Evolutionary conservation across 2,888 invertebrate species (phyloP).

Genomic region (Choreutis nemorana): DNA sequence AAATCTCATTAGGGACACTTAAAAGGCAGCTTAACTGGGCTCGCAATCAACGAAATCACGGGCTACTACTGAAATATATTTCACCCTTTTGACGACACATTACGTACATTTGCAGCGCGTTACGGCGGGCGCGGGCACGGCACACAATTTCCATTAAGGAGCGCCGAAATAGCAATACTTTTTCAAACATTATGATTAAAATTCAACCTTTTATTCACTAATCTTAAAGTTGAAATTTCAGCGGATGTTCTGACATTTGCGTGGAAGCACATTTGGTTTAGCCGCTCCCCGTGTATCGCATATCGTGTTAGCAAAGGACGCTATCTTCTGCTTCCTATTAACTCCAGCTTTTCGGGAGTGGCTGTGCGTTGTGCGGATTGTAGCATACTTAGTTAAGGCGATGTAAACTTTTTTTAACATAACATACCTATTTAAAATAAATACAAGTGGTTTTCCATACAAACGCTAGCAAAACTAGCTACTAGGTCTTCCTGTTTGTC

Average conservation of each 20-base stretch:
- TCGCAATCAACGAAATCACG: conserved; percentile 52
- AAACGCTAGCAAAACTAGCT: no score
- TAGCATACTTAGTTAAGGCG: conserved; percentile 7
- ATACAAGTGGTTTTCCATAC: no score
- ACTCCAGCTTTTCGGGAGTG: conserved; percentile 54
- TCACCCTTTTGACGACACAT: conserved; percentile 66
- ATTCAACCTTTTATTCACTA: conserved; percentile 24
- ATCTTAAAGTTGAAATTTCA: conserved; percentile 14
- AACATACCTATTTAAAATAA: no score
- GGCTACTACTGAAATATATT: conserved; percentile 60
- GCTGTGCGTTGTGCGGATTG: conserved; percentile 19
- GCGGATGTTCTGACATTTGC: conserved; percentile 27
- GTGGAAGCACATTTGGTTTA: conserved; percentile 20
- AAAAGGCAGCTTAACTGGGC: conserved; percentile 41
- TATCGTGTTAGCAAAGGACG: conserved; percentile 63
- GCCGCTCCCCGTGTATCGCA: conserved; percentile 56
- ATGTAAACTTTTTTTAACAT: no score
- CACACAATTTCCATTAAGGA: conserved; percentile 62
- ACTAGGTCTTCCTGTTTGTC: no score
- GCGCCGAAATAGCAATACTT: conserved; percentile 32
- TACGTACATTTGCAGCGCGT: conserved; percentile 63
- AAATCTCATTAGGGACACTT: conserved; percentile 49
- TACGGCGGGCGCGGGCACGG: conserved; percentile 61
- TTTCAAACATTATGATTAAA: conserved; percentile 21
- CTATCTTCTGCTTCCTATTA: conserved; percentile 65